Conservation (phyloP, 2,797 vertebrate genomes). For the Novumbra hubbsi region DNA sequence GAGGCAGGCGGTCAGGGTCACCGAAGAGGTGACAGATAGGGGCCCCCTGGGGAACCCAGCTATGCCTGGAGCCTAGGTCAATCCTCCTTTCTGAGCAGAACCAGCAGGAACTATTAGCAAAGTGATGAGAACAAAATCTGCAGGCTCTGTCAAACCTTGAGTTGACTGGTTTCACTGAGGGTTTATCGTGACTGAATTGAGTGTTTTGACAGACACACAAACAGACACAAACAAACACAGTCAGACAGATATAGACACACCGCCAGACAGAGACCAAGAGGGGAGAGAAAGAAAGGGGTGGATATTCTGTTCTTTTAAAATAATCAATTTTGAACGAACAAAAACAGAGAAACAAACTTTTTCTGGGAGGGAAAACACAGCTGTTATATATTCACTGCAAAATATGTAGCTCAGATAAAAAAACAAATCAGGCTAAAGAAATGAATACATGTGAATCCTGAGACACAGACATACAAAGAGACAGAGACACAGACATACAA, state of each 20-base stretch:
- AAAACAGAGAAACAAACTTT: no score
- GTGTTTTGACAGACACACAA: no score
- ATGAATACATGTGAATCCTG: neutral
- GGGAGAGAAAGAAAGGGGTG: no score
- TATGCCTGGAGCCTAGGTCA: conserved; percentile 55
- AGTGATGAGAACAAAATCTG: conserved; percentile 55
- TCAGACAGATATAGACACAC: conserved; percentile 19
- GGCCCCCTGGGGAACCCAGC: conserved; percentile 55
- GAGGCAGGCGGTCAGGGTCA: conserved; percentile 61
- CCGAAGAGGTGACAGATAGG: conserved; percentile 52
- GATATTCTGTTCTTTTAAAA: no score
- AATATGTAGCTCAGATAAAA: neutral
- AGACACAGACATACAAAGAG: conserved; percentile 8
- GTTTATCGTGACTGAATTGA: no score
- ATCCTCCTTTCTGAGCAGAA: conserved; percentile 32
- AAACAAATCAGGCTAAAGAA: neutral
- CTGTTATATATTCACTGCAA: no score
- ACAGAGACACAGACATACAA: conserved; percentile 4
- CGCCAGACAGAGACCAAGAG: conserved; percentile 22
- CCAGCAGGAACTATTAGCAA: conserved; percentile 56
- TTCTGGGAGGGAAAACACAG: no score
- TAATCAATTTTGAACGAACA: no score
- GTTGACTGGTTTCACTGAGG: no score
- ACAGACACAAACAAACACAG: no score
- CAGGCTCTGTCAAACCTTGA: conserved; percentile 51